Percentiles rank a stretch among this genome's conserved stretches.
Conservation (phyloP, 2,888 invertebrate species). For the Xanthia icteritia region DNA sequence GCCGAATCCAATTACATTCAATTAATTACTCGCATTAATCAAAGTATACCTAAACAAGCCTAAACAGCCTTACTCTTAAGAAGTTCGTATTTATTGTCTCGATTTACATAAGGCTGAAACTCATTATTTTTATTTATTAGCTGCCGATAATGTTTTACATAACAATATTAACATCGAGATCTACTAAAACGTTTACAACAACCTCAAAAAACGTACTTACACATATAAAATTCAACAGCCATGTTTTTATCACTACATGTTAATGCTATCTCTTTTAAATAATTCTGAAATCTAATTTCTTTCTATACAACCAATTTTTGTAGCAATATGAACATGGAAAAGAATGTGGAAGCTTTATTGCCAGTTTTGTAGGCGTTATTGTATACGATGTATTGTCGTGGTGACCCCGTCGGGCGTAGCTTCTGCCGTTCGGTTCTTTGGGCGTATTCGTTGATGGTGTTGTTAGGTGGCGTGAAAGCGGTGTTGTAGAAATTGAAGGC, state of each 20-base stretch:
- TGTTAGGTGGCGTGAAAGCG: constrained; percentile 77
- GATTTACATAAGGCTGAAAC: constrained; percentile 81
- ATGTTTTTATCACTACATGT: constrained; percentile 86
- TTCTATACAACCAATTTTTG: constrained; percentile 70
- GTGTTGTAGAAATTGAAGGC: constrained; percentile 83
- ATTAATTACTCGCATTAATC: constrained; percentile 25
- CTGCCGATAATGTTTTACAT: constrained; percentile 71
- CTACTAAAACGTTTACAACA: constrained; percentile 83
- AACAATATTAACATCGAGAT: constrained; percentile 82
- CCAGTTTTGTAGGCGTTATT: constrained; percentile 68
- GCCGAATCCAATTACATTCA: not conserved
- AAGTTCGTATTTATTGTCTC: constrained; percentile 79
- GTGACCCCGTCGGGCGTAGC: constrained; percentile 85
- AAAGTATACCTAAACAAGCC: constrained; percentile 26
- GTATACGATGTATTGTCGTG: constrained; percentile 81
- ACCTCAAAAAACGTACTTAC: constrained; percentile 83
- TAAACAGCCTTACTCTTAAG: constrained; percentile 59
- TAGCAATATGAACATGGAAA: constrained; percentile 62
- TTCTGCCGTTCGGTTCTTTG: constrained; percentile 86
- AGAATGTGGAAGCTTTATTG: constrained; percentile 35
- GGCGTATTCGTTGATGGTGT: constrained; percentile 82
- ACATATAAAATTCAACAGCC: constrained; percentile 88
- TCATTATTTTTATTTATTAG: constrained; percentile 60
- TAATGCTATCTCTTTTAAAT: constrained; percentile 67
- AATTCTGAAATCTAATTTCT: constrained; percentile 71